Conservation (phyloP, 1,140 invertebrate genomes). For the Propsilocerus akamusi region DNA sequence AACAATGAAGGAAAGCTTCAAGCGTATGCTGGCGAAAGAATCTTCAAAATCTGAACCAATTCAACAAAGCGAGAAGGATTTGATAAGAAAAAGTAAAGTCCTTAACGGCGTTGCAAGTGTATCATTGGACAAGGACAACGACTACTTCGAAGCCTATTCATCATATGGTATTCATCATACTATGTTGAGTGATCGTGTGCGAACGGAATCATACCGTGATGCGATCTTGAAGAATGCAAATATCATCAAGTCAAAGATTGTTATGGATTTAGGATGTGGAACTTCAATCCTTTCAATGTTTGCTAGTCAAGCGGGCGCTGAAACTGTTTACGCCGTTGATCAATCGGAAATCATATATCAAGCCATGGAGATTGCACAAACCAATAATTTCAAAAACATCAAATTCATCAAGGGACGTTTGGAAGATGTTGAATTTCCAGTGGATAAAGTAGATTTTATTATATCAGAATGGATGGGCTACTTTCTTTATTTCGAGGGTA, state of each 20-base stretch:
- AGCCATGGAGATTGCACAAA: constrained; percentile 59
- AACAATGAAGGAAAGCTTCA: constrained; percentile 40
- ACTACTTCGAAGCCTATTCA: constrained; percentile 91
- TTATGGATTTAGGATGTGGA: constrained; percentile 88
- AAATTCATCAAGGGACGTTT: constrained; percentile 59
- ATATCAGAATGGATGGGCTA: constrained; percentile 99
- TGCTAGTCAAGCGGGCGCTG: constrained; percentile 81
- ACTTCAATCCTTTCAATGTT: constrained; percentile 93
- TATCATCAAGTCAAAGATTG: constrained; percentile 51
- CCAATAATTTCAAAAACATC: constrained; percentile 45
- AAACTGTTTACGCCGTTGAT: constrained; percentile 81
- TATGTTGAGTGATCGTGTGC: constrained; percentile 75
- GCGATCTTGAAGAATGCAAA: constrained; percentile 72
- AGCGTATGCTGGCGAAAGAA: constrained; percentile 20
- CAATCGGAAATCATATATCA: constrained; percentile 70
- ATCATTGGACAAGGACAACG: constrained; percentile 38
- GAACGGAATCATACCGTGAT: constrained; percentile 84
- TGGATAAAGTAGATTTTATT: constrained; percentile 83
- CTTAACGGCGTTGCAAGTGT: constrained; percentile 28
- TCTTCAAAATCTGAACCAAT: constrained; percentile 10
- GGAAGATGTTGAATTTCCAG: constrained; percentile 68
- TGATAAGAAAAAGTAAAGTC: constrained; percentile 18
- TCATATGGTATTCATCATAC: constrained; percentile 97
- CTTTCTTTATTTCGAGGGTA: constrained; percentile 93
- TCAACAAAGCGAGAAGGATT: constrained; percentile 12